These are phyloP conservation scores for Argentina silus DNA, from an alignment of 2,797 vertebrate genomes.

Conservation along the genomic window DNA sequence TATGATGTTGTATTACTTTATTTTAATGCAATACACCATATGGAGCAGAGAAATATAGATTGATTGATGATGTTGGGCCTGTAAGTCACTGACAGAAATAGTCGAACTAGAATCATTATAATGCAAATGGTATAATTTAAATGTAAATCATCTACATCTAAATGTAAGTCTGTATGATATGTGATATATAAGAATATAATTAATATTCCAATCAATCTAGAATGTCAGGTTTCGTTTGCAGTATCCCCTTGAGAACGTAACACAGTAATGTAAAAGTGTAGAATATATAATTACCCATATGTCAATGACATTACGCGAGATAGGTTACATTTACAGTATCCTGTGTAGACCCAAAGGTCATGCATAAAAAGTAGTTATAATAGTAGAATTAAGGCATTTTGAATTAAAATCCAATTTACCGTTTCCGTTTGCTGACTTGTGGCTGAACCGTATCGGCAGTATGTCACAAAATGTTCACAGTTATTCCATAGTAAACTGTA, in stretches of 20 bases:
- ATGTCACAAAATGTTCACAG: constrained; percentile 94
- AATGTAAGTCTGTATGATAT: background rate
- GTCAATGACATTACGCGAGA: too few species aligned
- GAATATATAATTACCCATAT: background rate
- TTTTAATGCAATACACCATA: too few species aligned
- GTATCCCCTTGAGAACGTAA: background rate
- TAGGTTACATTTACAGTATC: too few species aligned
- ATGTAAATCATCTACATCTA: background rate
- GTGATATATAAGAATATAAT: too few species aligned
- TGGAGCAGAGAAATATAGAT: too few species aligned
- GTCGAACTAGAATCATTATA: too few species aligned
- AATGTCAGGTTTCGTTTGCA: background rate
- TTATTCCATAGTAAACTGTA: constrained; percentile 97
- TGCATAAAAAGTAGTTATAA: background rate
- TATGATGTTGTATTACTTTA: too few species aligned
- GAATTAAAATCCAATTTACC: constrained; percentile 68
- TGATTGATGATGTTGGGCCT: too few species aligned
- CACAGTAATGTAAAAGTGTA: background rate
- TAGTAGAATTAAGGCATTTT: background rate
- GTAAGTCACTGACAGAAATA: too few species aligned
- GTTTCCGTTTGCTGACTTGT: constrained; percentile 88
- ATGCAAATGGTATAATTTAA: too few species aligned
- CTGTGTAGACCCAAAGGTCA: too few species aligned
- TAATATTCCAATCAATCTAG: background rate
- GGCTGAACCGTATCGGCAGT: constrained; percentile 87